Evolutionary conservation across 2,797 vertebrate species (phyloP).

Genomic region (Iguana delicatissima): DNA sequence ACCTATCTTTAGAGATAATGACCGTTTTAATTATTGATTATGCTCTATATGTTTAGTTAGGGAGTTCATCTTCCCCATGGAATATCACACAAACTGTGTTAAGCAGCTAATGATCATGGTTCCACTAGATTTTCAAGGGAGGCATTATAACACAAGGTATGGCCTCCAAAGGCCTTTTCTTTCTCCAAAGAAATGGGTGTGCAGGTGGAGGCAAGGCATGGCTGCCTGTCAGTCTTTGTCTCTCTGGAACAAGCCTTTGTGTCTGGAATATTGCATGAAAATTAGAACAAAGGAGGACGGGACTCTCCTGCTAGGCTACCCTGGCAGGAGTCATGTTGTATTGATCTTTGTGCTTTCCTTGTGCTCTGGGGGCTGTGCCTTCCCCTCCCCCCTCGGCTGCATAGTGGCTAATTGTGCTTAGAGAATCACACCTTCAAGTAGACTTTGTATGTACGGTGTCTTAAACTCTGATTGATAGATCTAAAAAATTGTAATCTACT

Average conservation of each 20-base stretch:
- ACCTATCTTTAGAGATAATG: neutral
- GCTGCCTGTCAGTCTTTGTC: conserved; percentile 12
- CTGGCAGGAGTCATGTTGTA: neutral
- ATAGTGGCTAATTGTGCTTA: neutral
- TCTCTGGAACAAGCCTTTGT: conserved; percentile 13
- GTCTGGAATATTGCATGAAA: conserved; percentile 5
- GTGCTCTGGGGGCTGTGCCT: neutral
- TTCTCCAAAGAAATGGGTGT: neutral
- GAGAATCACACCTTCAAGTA: neutral
- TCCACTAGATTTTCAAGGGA: conserved; percentile 25
- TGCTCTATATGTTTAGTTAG: neutral
- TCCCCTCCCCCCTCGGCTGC: neutral
- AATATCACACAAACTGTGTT: neutral
- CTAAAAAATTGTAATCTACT: conserved; percentile 1
- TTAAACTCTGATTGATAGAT: neutral
- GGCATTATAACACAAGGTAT: neutral
- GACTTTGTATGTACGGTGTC: neutral
- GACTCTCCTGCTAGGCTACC: neutral
- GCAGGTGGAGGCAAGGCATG: neutral
- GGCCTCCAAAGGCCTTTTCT: neutral
- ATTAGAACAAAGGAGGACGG: conserved; percentile 17
- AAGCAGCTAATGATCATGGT: neutral
- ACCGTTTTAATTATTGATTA: conserved; percentile 2
- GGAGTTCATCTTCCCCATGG: neutral
- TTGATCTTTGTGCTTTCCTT: neutral